phyloP scores from a whole-genome alignment of 2,797 vertebrate genomes.

The Chiloscyllium punctatum region DNA sequence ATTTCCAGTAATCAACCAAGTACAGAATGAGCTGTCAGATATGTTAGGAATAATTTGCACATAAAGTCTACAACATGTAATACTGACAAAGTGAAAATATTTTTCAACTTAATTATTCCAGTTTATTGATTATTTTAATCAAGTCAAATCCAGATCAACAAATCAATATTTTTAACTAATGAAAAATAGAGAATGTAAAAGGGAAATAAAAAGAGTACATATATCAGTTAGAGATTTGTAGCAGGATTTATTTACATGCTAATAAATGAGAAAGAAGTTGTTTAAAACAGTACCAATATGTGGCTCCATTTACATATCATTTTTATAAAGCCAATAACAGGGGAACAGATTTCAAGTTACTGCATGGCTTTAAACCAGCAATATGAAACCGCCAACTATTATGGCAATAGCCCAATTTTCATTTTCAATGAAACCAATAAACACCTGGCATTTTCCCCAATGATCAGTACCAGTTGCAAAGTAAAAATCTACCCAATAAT shows the following conservation, averaged over 20 bases:
- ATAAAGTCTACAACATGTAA: background rate
- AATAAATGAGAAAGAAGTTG: background rate
- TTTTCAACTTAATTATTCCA: background rate
- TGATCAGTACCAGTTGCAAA: background rate
- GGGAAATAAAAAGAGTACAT: background rate
- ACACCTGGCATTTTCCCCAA: background rate
- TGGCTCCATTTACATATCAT: background rate
- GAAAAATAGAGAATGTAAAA: background rate
- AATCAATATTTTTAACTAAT: background rate
- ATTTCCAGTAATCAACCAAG: background rate
- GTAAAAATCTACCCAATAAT: background rate
- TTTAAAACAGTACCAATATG: background rate
- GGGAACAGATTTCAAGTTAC: background rate
- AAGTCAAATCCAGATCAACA: background rate
- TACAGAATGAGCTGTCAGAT: background rate
- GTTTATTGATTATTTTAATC: slow-evolving; percentile 15
- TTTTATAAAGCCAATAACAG: background rate
- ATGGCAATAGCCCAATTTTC: background rate
- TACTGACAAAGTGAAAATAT: background rate
- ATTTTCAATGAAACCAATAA: background rate
- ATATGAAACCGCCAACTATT: background rate
- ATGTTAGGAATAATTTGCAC: background rate
- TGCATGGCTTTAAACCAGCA: background rate
- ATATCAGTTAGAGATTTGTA: background rate
- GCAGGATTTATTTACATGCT: background rate